phyloP scores from a whole-genome alignment of 53 echinoderm and acorn worm species.

The Arbacia lixula region DNA sequence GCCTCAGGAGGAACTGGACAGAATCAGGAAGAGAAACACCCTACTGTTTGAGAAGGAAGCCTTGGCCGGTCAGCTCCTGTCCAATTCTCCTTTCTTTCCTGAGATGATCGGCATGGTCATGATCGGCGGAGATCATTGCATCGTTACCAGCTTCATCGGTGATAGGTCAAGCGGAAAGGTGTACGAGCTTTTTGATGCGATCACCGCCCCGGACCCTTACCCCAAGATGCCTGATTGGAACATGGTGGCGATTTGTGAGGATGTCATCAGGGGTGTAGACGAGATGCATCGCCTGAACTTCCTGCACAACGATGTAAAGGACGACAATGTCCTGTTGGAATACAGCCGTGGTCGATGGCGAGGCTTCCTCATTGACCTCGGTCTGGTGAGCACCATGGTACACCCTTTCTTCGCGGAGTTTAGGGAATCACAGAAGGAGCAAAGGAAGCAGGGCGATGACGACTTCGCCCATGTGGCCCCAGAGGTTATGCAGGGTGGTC shows the following conservation, averaged over 20 bases:
- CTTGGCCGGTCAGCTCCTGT: not conserved
- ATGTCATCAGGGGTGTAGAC: conserved; percentile 1
- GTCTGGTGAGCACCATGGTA: conserved; percentile 12
- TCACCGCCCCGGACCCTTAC: not conserved
- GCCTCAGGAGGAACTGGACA: not conserved
- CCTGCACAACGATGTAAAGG: conserved; percentile 41
- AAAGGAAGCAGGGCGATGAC: too few relatives aligned
- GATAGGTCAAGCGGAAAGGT: not conserved
- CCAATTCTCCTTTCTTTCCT: conserved; percentile 19
- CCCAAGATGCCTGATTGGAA: not conserved
- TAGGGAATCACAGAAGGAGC: not conserved
- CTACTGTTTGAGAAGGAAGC: conserved; percentile 26
- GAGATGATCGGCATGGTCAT: not conserved
- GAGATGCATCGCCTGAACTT: not conserved
- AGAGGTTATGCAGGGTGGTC: not conserved
- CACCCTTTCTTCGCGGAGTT: not conserved
- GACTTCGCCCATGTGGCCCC: not conserved
- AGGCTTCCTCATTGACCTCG: conserved; percentile 10
- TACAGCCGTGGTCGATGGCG: not conserved
- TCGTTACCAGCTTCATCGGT: conserved; percentile 25
- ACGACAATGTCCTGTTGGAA: conserved; percentile 21
- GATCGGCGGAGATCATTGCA: not conserved
- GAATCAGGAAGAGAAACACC: not conserved
- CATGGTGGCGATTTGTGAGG: conserved; percentile 17
- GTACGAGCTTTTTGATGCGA: not conserved